phyloP scores from a whole-genome alignment of 35 echinoderm and acorn worm species.

The Apostichopus parvimensis region DNA sequence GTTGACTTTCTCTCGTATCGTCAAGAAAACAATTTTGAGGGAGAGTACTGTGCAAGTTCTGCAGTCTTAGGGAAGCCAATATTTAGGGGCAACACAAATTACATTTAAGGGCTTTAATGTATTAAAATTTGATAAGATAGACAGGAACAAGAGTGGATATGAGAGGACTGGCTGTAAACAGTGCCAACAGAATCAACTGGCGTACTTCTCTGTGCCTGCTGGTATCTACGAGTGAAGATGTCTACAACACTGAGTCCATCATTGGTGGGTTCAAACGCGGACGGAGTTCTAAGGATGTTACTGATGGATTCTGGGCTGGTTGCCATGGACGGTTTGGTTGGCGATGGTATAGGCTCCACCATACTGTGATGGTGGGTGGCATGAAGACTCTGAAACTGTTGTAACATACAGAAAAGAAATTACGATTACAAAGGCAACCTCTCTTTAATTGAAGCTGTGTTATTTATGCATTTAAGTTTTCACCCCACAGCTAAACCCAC shows the following conservation, averaged over 20 bases:
- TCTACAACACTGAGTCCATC: constrained; percentile 96
- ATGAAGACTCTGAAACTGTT: constrained; percentile 48
- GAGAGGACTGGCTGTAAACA: too few relatives aligned
- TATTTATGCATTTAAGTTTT: too few relatives aligned
- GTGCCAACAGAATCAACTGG: background rate
- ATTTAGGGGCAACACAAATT: too few relatives aligned
- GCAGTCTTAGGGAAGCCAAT: too few relatives aligned
- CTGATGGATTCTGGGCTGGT: constrained; percentile 36
- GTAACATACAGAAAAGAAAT: background rate
- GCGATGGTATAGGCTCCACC: constrained; percentile 10
- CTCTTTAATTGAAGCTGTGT: too few relatives aligned
- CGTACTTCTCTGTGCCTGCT: constrained; percentile 71
- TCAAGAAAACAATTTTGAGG: too few relatives aligned
- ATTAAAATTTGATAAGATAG: too few relatives aligned
- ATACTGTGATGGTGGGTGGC: constrained; percentile 13
- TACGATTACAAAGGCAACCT: background rate
- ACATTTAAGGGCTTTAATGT: too few relatives aligned
- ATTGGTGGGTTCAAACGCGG: constrained; percentile 55
- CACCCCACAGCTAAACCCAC: too few relatives aligned
- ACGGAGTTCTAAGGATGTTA: constrained; percentile 41
- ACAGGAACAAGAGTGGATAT: too few relatives aligned
- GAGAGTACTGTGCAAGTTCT: too few relatives aligned
- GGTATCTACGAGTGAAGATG: constrained; percentile 85
- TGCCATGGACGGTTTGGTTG: constrained; percentile 13
- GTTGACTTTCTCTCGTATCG: too few relatives aligned